Evolutionary conservation across 2,888 invertebrate species (phyloP).

Genomic region (Ennomos erosarius): DNA sequence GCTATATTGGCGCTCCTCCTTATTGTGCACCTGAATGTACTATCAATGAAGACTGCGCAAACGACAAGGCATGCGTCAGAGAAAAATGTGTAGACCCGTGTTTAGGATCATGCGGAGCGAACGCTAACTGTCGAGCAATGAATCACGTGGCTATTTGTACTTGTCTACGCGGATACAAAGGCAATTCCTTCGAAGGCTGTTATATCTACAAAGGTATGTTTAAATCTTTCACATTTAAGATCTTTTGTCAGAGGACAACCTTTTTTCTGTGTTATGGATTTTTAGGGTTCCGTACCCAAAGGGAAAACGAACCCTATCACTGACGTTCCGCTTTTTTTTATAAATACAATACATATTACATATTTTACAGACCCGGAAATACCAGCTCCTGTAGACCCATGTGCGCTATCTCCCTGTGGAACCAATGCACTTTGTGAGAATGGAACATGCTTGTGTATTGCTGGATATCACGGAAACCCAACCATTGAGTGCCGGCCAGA

Average conservation of each 20-base stretch:
- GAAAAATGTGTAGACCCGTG: constrained; percentile 91
- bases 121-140: constrained; percentile 88
- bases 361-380: constrained; percentile 58
- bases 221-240: no score
- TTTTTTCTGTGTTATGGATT: no score
- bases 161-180: constrained; percentile 88
- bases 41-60: constrained; percentile 90
- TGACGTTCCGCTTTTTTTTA: no score
- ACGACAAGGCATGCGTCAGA: constrained; percentile 89
- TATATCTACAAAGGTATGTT: constrained; percentile 61
- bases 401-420: constrained; percentile 87
- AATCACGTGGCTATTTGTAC: constrained; percentile 92
- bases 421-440: constrained; percentile 86
- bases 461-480: constrained; percentile 88
- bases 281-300: no score
- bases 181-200: constrained; percentile 89
- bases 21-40: constrained; percentile 91
- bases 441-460: constrained; percentile 86
- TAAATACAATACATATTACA: constrained; percentile 7
- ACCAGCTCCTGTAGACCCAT: constrained; percentile 80
- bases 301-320: no score
- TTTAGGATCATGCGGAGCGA: constrained; percentile 88
- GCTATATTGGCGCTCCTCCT: constrained; percentile 88
- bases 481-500: constrained; percentile 90
- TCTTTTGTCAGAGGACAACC: no score